These are phyloP conservation scores for Arvicanthis niloticus DNA, from an alignment of 2,113 vertebrate genomes.

Conservation along the genomic window DNA sequence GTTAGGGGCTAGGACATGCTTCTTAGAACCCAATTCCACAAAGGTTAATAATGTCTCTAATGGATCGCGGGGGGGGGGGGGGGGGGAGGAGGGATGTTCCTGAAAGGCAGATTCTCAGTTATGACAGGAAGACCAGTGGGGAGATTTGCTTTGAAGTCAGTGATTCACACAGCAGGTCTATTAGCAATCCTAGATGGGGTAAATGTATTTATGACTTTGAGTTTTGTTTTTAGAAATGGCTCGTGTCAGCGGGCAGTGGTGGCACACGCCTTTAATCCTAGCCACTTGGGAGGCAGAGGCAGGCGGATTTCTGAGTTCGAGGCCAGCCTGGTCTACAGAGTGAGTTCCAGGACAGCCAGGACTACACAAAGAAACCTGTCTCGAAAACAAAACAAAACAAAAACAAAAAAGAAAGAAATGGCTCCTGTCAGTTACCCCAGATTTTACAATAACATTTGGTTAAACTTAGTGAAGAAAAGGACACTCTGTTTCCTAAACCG, in stretches of 20 bases:
- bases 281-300: no score
- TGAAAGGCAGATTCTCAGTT: not conserved
- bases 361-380: no score
- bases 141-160: not conserved
- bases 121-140: not conserved
- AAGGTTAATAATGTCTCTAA: not conserved
- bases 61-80: not conserved
- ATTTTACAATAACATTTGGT: not conserved
- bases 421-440: not conserved
- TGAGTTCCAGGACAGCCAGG: no score
- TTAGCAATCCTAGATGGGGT: not conserved
- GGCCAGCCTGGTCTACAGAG: no score
- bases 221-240: constrained; percentile 41
- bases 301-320: no score
- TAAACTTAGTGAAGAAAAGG: not conserved
- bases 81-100: no score
- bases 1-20: not conserved
- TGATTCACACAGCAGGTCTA: not conserved
- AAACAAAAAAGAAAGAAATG: no score
- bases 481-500: not conserved
- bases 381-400: no score
- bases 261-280: no score
- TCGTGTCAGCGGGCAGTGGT: no score
- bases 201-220: not conserved
- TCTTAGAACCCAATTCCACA: not conserved